Conservation (phyloP, 2,113 vertebrate genomes). For the Dendrocopos noguchii region DNA sequence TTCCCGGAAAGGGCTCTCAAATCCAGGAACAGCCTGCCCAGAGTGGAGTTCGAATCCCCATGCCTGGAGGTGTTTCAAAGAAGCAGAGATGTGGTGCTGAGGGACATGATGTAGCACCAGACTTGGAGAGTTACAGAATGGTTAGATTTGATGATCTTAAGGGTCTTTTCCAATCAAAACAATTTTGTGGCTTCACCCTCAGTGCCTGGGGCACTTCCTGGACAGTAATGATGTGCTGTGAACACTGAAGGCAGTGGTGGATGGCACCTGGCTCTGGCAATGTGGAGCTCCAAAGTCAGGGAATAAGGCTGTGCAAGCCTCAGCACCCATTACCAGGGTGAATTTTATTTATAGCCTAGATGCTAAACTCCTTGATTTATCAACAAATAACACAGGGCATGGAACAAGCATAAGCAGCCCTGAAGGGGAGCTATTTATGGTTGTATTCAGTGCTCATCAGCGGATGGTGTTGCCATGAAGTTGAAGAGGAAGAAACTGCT, state of each 20-base stretch:
- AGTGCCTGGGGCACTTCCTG: background rate
- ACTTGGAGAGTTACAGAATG: too few relatives aligned
- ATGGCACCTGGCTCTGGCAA: too few relatives aligned
- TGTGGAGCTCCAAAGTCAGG: background rate
- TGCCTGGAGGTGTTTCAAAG: too few relatives aligned
- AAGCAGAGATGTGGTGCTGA: too few relatives aligned
- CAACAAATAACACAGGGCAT: too few relatives aligned
- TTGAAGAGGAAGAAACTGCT: background rate
- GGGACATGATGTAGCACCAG: too few relatives aligned
- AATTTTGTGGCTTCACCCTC: too few relatives aligned
- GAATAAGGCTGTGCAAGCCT: background rate
- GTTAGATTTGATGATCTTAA: too few relatives aligned
- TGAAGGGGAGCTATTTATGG: accelerated
- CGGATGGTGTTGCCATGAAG: background rate
- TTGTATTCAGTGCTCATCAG: background rate
- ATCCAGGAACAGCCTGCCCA: too few relatives aligned
- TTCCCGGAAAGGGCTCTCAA: too few relatives aligned
- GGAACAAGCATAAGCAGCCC: background rate
- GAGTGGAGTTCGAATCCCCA: too few relatives aligned
- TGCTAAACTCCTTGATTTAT: background rate
- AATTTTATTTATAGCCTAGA: background rate
- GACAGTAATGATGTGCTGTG: background rate
- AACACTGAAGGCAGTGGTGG: background rate
- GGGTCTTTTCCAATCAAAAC: background rate
- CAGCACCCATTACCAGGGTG: accelerated